phyloP scores from a whole-genome alignment of 1,140 invertebrate genomes.

The Laodelphax striatellus region DNA sequence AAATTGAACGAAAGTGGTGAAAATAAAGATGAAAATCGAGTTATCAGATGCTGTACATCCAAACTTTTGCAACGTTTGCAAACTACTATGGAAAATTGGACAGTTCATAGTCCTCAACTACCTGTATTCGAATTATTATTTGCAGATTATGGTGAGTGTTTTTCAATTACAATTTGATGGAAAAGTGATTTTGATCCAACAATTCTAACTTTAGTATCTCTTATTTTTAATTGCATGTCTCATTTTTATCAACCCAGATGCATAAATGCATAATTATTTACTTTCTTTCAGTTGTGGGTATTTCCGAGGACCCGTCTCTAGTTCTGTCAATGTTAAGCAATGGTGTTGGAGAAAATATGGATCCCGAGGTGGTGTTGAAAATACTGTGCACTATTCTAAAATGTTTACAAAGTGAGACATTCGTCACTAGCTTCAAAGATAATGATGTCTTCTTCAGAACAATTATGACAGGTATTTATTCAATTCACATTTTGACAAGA shows the following conservation, averaged over 20 bases:
- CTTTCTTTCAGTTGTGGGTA: no score
- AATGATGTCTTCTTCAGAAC: not conserved
- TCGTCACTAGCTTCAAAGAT: not conserved
- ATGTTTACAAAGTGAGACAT: not conserved
- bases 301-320: no score
- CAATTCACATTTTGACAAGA: not conserved
- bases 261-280: no score
- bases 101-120: not conserved
- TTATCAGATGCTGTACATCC: not conserved
- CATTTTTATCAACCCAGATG: no score
- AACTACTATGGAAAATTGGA: not conserved
- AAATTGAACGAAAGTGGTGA: not conserved
- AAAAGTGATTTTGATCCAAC: no score
- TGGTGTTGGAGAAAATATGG: not conserved
- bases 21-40: not conserved
- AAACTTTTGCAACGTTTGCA: not conserved
- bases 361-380: not conserved
- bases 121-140: not conserved
- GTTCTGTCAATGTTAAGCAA: no score
- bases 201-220: no score
- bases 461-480: not conserved
- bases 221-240: no score
- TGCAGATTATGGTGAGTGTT: not conserved
- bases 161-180: not conserved
- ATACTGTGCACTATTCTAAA: not conserved